These are phyloP conservation scores for Pseudomyrmex sp. DNA, from an alignment of 1,140 invertebrate genomes.

Conservation along the genomic window DNA sequence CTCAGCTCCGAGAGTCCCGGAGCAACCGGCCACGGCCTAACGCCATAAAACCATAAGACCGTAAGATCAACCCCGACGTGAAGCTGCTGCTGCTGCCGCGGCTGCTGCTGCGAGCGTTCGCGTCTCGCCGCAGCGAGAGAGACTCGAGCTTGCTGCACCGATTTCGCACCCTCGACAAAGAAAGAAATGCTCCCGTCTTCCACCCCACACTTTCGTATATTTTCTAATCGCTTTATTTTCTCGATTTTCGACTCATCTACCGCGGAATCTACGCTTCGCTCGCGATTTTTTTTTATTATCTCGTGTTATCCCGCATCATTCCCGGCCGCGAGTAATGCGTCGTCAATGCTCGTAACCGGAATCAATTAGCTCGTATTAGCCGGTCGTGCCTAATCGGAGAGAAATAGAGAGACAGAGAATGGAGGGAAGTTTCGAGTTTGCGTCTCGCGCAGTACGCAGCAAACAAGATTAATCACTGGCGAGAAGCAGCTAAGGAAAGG, in stretches of 20 bases:
- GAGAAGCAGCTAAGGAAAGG: conserved; percentile 17
- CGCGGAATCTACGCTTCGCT: conserved; percentile 8
- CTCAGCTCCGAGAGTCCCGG: conserved; percentile 72
- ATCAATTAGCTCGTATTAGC: conserved; percentile 57
- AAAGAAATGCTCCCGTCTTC: background rate
- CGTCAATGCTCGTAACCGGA: conserved; percentile 39
- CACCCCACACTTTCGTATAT: too few relatives aligned
- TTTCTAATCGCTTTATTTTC: background rate
- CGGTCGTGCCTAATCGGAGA: conserved; percentile 29
- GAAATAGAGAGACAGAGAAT: background rate
- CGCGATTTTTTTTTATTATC: conserved; percentile 55
- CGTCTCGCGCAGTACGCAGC: conserved; percentile 39
- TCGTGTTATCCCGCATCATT: conserved; percentile 11
- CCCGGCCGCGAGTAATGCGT: conserved; percentile 18
- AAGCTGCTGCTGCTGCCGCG: conserved; percentile 33
- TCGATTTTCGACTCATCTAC: conserved; percentile 14
- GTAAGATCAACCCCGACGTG: conserved; percentile 63
- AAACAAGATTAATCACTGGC: conserved; percentile 54
- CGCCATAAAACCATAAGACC: conserved; percentile 74
- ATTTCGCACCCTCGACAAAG: conserved; percentile 19
- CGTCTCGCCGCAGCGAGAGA: conserved; percentile 38
- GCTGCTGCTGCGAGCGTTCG: conserved; percentile 27
- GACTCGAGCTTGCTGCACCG: background rate
- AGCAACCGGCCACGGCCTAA: conserved; percentile 72
- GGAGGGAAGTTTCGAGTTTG: conserved; percentile 24